Conservation (phyloP, 2,888 invertebrate species). For the Steinernema hermaphroditum region DNA sequence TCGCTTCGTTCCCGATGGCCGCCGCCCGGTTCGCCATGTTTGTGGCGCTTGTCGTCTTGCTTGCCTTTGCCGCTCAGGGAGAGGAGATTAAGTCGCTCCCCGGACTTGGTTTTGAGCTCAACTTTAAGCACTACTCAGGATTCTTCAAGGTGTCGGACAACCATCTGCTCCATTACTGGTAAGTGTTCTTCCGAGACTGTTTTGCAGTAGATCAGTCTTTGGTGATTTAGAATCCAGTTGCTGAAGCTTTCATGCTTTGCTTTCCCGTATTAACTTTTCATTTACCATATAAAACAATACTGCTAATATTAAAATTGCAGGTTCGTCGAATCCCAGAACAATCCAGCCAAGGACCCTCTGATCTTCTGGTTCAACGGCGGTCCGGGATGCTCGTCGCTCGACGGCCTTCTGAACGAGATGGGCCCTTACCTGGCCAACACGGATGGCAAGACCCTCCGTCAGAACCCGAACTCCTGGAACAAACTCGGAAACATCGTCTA, state of each 20-base stretch:
- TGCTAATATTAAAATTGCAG: too few species aligned
- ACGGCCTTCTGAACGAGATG: slow-evolving; percentile 69
- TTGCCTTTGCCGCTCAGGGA: slow-evolving; percentile 21
- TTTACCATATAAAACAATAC: too few species aligned
- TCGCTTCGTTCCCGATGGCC: neutral
- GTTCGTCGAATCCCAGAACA: slow-evolving; percentile 64
- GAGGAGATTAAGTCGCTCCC: slow-evolving; percentile 60
- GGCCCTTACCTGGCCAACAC: slow-evolving; percentile 68
- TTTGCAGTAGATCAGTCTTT: too few species aligned
- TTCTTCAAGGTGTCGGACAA: slow-evolving; percentile 67
- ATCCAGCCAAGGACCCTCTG: slow-evolving; percentile 58
- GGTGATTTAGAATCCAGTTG: too few species aligned
- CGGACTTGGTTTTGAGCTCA: slow-evolving; percentile 56
- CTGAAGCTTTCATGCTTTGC: too few species aligned
- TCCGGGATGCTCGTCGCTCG: slow-evolving; percentile 69
- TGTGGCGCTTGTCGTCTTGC: slow-evolving; percentile 10
- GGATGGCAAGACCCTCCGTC: slow-evolving; percentile 62
- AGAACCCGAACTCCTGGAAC: slow-evolving; percentile 66
- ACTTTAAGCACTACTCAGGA: slow-evolving; percentile 64
- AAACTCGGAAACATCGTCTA: slow-evolving; percentile 69
- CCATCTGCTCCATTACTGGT: slow-evolving; percentile 69
- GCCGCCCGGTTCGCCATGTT: slow-evolving; percentile 17
- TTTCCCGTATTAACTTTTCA: too few species aligned
- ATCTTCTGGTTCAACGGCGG: slow-evolving; percentile 67
- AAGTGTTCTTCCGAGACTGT: slow-evolving; percentile 34